These are phyloP conservation scores for Exocentrus adspersus DNA, from an alignment of 2,888 invertebrate genomes.

Conservation along the genomic window DNA sequence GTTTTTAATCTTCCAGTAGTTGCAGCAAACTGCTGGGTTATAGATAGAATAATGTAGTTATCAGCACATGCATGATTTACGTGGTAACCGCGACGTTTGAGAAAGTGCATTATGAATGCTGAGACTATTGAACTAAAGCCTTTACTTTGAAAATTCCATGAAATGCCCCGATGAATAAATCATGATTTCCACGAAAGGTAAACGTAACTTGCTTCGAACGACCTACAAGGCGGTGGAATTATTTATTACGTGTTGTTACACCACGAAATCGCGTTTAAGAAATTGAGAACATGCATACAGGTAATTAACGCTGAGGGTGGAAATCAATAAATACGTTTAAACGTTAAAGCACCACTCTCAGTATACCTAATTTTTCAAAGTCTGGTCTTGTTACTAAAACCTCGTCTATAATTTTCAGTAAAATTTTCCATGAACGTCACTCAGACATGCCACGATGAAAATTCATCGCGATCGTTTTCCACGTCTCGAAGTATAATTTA, in stretches of 20 bases:
- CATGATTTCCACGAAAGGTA: conserved; percentile 15
- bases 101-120: conserved; percentile 9
- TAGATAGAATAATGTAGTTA: no score
- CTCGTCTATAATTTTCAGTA: not conserved
- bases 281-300: not conserved
- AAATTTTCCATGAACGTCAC: conserved; percentile 11
- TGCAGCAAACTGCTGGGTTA: no score
- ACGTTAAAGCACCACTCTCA: no score
- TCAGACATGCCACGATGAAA: conserved; percentile 23
- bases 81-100: not conserved
- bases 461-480: conserved; percentile 20
- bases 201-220: conserved; percentile 13
- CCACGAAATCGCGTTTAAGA: not conserved
- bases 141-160: conserved; percentile 20
- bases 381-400: not conserved
- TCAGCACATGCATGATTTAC: conserved; percentile 6
- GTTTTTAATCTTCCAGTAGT: no score
- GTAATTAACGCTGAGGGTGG: no score
- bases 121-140: not conserved
- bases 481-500: conserved; percentile 30
- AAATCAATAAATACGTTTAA: no score
- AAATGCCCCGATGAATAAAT: conserved; percentile 13
- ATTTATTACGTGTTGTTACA: conserved; percentile 14
- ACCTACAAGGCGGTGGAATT: conserved; percentile 6
- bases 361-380: no score